Conservation (phyloP, 2,888 invertebrate genomes). For the Graphium colonna region DNA sequence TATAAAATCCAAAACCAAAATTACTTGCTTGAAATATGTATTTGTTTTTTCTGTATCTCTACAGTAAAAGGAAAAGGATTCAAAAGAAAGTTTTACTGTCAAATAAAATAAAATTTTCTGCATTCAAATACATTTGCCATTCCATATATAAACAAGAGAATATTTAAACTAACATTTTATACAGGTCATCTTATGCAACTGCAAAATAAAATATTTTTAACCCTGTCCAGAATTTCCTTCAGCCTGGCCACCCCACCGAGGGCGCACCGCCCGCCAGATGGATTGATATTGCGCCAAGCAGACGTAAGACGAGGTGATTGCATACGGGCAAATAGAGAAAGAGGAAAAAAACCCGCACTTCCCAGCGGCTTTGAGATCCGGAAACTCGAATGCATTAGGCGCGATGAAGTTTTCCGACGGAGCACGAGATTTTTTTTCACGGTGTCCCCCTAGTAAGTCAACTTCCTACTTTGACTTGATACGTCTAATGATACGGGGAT, state of each 20-base stretch:
- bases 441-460: neutral
- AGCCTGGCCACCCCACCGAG: conserved; percentile 10
- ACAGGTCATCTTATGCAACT: too few relatives aligned
- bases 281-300: conserved; percentile 76
- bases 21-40: too few relatives aligned
- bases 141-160: too few relatives aligned
- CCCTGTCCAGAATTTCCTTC: too few relatives aligned
- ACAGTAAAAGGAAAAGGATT: too few relatives aligned
- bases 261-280: conserved; percentile 62
- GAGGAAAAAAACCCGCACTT: conserved; percentile 43
- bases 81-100: too few relatives aligned
- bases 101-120: too few relatives aligned
- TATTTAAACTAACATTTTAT: too few relatives aligned
- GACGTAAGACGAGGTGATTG: conserved; percentile 76
- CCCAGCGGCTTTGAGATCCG: conserved; percentile 18
- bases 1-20: too few relatives aligned
- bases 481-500: neutral
- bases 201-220: neutral
- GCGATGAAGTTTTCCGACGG: conserved; percentile 9
- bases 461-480: neutral
- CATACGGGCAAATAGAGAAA: conserved; percentile 62
- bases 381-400: conserved; percentile 22
- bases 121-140: too few relatives aligned
- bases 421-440: conserved; percentile 16
- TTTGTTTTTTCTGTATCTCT: too few relatives aligned